These are phyloP conservation scores for Lobophora halterata DNA, from an alignment of 2,888 invertebrate species.

Conservation along the genomic window DNA sequence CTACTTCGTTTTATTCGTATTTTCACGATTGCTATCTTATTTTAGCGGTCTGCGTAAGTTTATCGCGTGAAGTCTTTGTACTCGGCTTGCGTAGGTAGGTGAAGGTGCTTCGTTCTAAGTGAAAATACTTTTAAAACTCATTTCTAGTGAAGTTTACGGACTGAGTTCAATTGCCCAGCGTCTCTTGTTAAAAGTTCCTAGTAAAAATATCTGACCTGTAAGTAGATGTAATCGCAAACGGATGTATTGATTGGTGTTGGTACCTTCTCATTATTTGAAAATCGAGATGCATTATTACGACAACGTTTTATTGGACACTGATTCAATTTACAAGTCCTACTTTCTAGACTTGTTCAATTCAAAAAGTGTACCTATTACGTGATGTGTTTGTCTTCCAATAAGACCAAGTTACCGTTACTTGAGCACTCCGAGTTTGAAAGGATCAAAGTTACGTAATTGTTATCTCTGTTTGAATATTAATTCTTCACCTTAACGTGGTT, in stretches of 20 bases:
- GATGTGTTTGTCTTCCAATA: conserved; percentile 31
- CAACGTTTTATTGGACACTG: conserved; percentile 23
- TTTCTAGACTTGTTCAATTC: conserved; percentile 63
- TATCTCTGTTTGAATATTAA: background rate
- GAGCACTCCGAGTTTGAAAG: conserved; percentile 4
- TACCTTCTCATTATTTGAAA: background rate
- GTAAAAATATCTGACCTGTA: too few relatives aligned
- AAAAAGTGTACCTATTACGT: conserved; percentile 49
- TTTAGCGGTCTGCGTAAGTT: too few relatives aligned
- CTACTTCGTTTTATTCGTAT: conserved; percentile 9
- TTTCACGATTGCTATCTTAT: conserved; percentile 5
- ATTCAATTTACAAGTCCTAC: conserved; percentile 36
- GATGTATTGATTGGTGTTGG: too few relatives aligned
- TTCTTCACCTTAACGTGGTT: too few relatives aligned
- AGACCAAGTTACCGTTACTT: conserved; percentile 22
- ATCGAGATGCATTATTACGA: conserved; percentile 13
- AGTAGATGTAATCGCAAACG: too few relatives aligned
- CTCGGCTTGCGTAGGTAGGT: too few relatives aligned
- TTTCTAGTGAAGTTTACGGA: too few relatives aligned
- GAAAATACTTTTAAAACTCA: too few relatives aligned
- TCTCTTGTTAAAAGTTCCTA: too few relatives aligned
- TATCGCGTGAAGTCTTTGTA: too few relatives aligned
- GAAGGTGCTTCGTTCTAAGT: too few relatives aligned
- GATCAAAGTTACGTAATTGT: conserved; percentile 9
- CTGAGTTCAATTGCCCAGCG: too few relatives aligned